Percentiles rank a stretch among this genome's conserved stretches.
Conservation (phyloP, 2,113 vertebrate genomes). For the Thamnaconus septentrionalis region DNA sequence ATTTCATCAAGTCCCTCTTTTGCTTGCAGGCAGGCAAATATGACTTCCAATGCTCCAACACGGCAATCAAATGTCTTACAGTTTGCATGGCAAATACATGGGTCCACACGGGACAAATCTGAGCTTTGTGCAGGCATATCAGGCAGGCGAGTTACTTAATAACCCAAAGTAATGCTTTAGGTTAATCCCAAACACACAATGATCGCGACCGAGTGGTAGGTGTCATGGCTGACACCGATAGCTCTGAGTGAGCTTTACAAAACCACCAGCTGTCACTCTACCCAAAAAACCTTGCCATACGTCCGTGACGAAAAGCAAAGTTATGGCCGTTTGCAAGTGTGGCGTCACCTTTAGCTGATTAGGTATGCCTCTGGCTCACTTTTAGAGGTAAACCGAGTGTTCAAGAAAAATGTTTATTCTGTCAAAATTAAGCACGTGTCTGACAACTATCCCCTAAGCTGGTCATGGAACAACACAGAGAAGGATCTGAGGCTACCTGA, state of each 20-base stretch:
- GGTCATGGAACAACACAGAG: too few species aligned
- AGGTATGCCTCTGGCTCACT: too few species aligned
- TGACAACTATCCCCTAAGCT: too few species aligned
- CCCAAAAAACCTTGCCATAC: background rate
- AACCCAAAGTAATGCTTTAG: background rate
- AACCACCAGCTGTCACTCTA: slow-evolving; percentile 16
- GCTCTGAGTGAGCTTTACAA: slow-evolving; percentile 18
- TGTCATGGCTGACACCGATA: background rate
- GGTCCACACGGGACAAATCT: background rate
- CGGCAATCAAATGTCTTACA: background rate
- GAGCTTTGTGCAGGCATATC: background rate
- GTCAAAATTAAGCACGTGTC: too few species aligned
- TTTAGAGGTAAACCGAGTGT: background rate
- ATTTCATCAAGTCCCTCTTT: slow-evolving; percentile 6
- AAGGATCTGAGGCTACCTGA: too few species aligned
- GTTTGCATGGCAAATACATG: slow-evolving; percentile 44
- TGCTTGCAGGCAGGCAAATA: slow-evolving; percentile 6
- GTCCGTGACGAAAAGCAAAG: background rate
- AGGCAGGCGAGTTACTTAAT: background rate
- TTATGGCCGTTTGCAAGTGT: background rate
- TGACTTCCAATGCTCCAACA: background rate
- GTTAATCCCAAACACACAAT: slow-evolving; percentile 2
- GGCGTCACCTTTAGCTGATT: too few species aligned
- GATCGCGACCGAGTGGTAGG: too few species aligned
- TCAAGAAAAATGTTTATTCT: too few species aligned